phyloP scores from a whole-genome alignment of 2,113 vertebrate genomes.

The Pseudois nayaur region DNA sequence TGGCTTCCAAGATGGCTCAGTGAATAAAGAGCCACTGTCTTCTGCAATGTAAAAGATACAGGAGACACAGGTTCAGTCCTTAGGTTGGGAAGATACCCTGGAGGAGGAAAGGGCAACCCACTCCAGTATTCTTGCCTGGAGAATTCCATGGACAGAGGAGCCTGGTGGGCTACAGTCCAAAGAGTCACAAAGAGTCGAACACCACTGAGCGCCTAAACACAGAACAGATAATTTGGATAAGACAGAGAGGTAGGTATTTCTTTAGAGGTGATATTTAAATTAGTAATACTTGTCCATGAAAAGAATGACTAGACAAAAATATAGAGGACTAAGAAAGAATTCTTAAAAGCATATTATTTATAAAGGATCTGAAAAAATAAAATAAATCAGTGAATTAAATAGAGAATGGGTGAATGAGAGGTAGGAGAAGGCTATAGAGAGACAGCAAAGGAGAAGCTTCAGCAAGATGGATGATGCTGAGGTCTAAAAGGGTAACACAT shows the following conservation, averaged over 20 bases:
- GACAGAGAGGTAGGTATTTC: background rate
- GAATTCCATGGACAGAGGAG: background rate
- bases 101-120: background rate
- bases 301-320: background rate
- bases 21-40: background rate
- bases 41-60: background rate
- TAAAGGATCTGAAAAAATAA: background rate
- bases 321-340: background rate
- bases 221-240: background rate
- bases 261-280: background rate
- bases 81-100: background rate
- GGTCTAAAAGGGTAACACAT: background rate
- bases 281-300: background rate
- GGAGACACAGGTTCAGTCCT: background rate
- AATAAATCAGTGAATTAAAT: background rate
- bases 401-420: background rate
- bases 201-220: background rate
- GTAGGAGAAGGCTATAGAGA: background rate
- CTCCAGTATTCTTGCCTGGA: background rate
- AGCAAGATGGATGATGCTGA: background rate
- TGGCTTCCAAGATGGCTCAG: background rate
- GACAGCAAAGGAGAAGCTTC: background rate
- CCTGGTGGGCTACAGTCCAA: background rate
- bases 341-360: background rate
- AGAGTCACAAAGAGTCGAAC: background rate